These are phyloP conservation scores for Diceros bicornis DNA, from an alignment of 2,797 vertebrate genomes.

Conservation along the genomic window DNA sequence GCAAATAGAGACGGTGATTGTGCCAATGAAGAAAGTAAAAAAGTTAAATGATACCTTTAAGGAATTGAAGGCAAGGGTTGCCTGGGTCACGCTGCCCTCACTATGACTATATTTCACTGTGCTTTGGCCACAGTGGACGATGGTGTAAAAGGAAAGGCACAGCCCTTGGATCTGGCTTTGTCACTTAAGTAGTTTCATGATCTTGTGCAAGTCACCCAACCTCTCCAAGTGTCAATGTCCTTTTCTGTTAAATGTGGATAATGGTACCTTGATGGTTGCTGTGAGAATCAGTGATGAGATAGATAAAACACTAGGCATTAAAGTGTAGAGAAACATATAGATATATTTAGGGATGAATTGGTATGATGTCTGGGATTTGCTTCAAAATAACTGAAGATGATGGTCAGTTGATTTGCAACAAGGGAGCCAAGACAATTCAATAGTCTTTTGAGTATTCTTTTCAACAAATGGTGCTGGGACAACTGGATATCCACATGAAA, in stretches of 20 bases:
- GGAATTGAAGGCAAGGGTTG: not conserved
- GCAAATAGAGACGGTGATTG: not conserved
- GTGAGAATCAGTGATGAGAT: not conserved
- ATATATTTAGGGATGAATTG: not conserved
- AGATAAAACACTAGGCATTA: not conserved
- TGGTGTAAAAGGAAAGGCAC: not conserved
- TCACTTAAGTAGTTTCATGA: not conserved
- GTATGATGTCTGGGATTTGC: not conserved
- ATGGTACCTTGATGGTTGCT: not conserved
- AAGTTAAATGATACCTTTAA: conserved; percentile 37
- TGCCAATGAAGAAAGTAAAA: conserved; percentile 65
- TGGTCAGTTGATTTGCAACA: not conserved
- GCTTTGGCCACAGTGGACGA: not conserved
- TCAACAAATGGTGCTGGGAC: not conserved
- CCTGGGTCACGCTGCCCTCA: conserved; percentile 38
- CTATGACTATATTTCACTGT: conserved; percentile 37
- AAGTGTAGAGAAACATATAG: not conserved
- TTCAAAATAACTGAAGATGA: not conserved
- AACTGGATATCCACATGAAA: not conserved
- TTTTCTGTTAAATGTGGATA: conserved; percentile 45
- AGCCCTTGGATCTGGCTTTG: not conserved
- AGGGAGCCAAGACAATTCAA: not conserved
- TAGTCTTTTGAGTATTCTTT: conserved; percentile 10
- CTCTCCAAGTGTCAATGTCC: not conserved
- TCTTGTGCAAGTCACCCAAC: not conserved